phyloP scores from a whole-genome alignment of 2,113 vertebrate genomes.

The Python bivittatus region DNA sequence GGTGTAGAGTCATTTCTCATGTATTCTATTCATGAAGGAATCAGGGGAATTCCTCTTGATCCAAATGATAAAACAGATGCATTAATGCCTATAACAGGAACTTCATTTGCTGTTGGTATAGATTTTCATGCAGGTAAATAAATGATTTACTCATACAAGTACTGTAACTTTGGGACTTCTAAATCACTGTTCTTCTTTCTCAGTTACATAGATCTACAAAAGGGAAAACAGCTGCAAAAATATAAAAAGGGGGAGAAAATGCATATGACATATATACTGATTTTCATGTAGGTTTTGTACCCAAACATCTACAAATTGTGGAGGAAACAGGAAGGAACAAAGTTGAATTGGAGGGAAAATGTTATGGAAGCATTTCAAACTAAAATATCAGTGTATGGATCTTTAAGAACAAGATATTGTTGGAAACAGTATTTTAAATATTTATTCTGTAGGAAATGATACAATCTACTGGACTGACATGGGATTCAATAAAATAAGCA shows the following conservation, averaged over 20 bases:
- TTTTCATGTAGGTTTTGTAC: not conserved
- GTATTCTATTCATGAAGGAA: conserved; percentile 96
- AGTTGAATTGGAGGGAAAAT: not conserved
- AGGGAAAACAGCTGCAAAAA: not conserved
- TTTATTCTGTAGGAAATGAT: conserved; percentile 85
- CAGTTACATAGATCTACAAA: not conserved
- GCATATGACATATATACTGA: not conserved
- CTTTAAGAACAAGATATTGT: not conserved
- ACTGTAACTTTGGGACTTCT: not conserved
- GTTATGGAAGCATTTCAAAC: not conserved
- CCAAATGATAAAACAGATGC: conserved; percentile 92
- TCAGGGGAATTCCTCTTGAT: conserved; percentile 92
- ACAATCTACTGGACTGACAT: conserved; percentile 99
- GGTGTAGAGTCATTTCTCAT: conserved; percentile 96
- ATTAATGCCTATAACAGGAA: conserved; percentile 93
- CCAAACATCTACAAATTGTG: not conserved
- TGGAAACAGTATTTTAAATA: not conserved
- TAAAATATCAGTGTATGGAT: not conserved
- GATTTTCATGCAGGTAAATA: conserved; percentile 95
- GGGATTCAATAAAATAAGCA: conserved; percentile 95
- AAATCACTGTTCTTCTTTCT: not conserved
- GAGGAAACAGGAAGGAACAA: not conserved
- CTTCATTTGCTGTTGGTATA: conserved; percentile 95
- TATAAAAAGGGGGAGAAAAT: not conserved
- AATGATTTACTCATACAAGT: not conserved